Evolutionary conservation across 2,797 vertebrate species (phyloP).

Genomic region (Manis pentadactyla): DNA sequence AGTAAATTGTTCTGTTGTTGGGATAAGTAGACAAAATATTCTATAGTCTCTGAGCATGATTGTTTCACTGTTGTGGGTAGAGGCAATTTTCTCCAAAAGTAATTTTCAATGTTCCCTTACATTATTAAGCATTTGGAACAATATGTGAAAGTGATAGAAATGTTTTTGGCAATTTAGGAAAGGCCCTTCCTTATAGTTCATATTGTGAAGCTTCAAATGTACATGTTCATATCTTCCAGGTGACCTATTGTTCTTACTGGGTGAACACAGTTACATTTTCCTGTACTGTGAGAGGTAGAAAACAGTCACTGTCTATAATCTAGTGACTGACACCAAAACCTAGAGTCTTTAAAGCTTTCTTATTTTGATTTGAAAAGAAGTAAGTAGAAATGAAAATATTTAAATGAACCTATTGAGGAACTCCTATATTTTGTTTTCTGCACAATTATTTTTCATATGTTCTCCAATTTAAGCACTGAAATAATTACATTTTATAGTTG

Average conservation of each 20-base stretch:
- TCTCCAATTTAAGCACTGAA: neutral
- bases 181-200: neutral
- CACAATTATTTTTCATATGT: neutral
- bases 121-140: slow-evolving; percentile 7
- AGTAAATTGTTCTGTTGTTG: neutral
- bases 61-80: neutral
- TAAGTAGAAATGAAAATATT: neutral
- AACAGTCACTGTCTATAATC: neutral
- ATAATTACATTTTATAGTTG: neutral
- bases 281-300: neutral
- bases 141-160: neutral
- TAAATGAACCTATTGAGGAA: neutral
- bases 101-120: neutral
- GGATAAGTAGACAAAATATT: neutral
- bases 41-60: neutral
- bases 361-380: neutral
- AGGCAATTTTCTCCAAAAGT: neutral
- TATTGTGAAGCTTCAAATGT: neutral
- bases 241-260: neutral
- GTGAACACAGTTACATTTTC: neutral
- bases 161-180: neutral
- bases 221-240: neutral
- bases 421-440: neutral
- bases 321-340: neutral
- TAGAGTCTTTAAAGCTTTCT: neutral